Conservation (phyloP, 2,113 vertebrate genomes). For the Anoplopoma fimbria region DNA sequence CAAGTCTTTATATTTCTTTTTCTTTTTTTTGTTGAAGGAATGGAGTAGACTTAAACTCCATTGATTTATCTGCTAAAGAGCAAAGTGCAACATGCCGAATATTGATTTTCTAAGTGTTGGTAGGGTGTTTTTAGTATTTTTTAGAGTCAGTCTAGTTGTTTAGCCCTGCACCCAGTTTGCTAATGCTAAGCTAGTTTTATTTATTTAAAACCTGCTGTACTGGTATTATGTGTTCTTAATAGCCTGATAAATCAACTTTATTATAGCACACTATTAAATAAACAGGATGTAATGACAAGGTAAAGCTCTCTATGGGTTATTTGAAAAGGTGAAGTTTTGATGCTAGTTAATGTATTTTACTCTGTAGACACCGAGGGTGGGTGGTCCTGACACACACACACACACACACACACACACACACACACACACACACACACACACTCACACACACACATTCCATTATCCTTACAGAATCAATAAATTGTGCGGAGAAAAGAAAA, state of each 20-base stretch:
- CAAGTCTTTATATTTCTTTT: too few relatives aligned
- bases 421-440: constrained; percentile 17
- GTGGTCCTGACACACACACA: constrained; percentile 34
- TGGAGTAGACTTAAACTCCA: too few relatives aligned
- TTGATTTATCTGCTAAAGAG: too few relatives aligned
- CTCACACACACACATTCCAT: constrained; percentile 18
- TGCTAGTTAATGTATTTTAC: constrained; percentile 32
- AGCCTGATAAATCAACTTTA: background rate
- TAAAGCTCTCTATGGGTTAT: constrained; percentile 9
- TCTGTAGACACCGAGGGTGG: constrained; percentile 27
- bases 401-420: background rate
- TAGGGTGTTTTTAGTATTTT: background rate
- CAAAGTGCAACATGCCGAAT: background rate
- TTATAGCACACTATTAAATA: background rate
- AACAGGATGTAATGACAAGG: background rate
- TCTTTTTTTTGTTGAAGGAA: too few relatives aligned
- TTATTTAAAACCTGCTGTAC: background rate
- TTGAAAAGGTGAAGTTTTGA: constrained; percentile 27
- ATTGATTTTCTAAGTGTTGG: background rate
- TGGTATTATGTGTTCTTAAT: background rate
- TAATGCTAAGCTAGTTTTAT: background rate
- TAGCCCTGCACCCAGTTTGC: background rate
- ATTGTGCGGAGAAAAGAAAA: constrained; percentile 34
- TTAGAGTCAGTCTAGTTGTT: background rate
- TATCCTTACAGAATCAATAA: constrained; percentile 58